These are phyloP conservation scores for Trichosurus vulpecula DNA, from an alignment of 2,797 vertebrate species.

Conservation along the genomic window DNA sequence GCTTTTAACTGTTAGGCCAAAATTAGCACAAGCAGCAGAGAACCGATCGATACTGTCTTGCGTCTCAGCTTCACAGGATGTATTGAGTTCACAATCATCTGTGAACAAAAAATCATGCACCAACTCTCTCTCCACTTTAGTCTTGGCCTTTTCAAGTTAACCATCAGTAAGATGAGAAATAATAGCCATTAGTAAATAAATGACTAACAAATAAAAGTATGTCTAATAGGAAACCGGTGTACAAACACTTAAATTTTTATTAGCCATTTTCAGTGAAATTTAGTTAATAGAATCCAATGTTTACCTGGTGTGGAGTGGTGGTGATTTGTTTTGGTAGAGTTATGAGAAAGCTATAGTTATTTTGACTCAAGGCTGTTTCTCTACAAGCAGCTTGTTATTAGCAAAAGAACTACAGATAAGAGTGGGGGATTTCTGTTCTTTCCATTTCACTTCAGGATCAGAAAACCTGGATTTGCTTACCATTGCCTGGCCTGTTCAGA, in stretches of 20 bases:
- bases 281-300: neutral
- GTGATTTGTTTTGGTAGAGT: neutral
- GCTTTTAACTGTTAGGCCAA: neutral
- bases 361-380: too few species aligned
- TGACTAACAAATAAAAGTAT: neutral
- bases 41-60: neutral
- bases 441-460: too few species aligned
- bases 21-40: neutral
- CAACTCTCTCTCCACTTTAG: neutral
- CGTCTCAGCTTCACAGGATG: neutral
- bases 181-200: neutral
- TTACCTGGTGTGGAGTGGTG: neutral
- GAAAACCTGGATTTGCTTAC: neutral
- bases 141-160: neutral
- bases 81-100: neutral
- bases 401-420: neutral
- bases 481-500: neutral
- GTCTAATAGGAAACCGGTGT: neutral
- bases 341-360: neutral
- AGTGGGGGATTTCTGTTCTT: neutral
- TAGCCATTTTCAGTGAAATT: neutral
- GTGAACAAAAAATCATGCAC: neutral
- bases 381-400: too few species aligned
- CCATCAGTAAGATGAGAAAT: neutral
- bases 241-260: neutral